phyloP scores from a whole-genome alignment of 2,797 vertebrate genomes.

The Sebastes hopkinsi region DNA sequence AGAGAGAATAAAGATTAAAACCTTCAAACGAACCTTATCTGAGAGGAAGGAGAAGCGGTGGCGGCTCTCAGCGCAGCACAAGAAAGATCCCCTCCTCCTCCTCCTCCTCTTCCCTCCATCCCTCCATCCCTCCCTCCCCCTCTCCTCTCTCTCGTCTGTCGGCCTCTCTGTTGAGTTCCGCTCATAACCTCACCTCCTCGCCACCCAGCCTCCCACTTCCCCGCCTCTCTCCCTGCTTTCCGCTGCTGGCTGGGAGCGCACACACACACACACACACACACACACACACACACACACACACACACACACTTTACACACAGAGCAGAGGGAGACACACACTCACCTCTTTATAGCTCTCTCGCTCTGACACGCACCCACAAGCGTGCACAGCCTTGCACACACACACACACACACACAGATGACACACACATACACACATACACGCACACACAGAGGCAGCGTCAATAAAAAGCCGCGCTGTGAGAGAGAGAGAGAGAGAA shows the following conservation, averaged over 20 bases:
- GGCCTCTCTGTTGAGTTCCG: slow-evolving; percentile 80
- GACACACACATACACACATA: not conserved
- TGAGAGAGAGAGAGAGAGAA: slow-evolving; percentile 36
- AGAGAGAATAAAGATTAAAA: slow-evolving; percentile 68
- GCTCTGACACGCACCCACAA: slow-evolving; percentile 50
- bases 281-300: no score
- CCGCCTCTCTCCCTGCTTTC: slow-evolving; percentile 75
- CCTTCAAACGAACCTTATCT: slow-evolving; percentile 70
- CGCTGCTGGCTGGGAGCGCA: slow-evolving; percentile 68
- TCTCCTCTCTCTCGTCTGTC: slow-evolving; percentile 69
- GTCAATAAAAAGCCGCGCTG: slow-evolving; percentile 81
- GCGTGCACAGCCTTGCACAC: slow-evolving; percentile 11
- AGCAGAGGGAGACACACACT: slow-evolving; percentile 6
- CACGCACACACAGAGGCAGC: slow-evolving; percentile 48
- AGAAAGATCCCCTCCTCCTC: slow-evolving; percentile 45
- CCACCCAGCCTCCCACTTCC: slow-evolving; percentile 76
- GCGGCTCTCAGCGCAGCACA: slow-evolving; percentile 74
- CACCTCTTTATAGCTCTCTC: slow-evolving; percentile 51
- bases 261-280: not conserved
- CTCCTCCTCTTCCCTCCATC: not conserved
- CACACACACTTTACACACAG: not conserved
- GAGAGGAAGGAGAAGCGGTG: slow-evolving; percentile 71
- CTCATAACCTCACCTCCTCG: slow-evolving; percentile 79
- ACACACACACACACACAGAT: not conserved
- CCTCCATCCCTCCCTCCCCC: not conserved